A percentile compares a stretch with the other conserved stretches of the same genome.
Conservation (phyloP, 2,113 vertebrate species). For the Lethenteron camtschaticum region DNA sequence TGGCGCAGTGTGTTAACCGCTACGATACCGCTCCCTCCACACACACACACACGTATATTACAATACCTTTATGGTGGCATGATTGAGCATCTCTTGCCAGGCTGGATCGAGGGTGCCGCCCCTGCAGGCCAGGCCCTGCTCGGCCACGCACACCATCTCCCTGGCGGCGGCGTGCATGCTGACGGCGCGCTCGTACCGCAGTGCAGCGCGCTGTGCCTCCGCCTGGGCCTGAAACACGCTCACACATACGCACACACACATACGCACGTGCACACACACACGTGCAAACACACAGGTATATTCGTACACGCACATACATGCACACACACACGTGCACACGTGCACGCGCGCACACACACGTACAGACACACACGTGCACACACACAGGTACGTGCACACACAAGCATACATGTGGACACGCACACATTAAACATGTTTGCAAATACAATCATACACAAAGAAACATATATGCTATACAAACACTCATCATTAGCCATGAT, state of each 20-base stretch:
- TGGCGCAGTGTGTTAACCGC: no score
- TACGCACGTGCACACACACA: background rate
- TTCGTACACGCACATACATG: background rate
- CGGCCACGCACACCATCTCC: conserved; percentile 75
- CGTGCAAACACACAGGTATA: background rate
- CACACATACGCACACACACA: background rate
- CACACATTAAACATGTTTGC: no score
- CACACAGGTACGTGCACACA: background rate
- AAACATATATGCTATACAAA: no score
- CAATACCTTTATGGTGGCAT: conserved; percentile 53
- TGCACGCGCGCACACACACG: background rate
- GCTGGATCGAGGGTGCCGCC: conserved; percentile 63
- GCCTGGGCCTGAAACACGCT: conserved; percentile 41
- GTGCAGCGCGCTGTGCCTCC: conserved; percentile 59
- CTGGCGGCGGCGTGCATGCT: conserved; percentile 70
- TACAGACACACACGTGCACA: background rate
- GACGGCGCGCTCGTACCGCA: conserved; percentile 56
- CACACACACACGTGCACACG: background rate
- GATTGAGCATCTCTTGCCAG: conserved; percentile 87
- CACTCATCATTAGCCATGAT: no score
- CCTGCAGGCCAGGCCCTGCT: conserved; percentile 58
- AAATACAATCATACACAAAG: no score
- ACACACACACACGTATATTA: no score
- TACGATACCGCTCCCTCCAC: no score
- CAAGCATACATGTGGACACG: no score